phyloP scores from a whole-genome alignment of 2,888 invertebrate genomes.

The Macrosiphum euphorbiae region DNA sequence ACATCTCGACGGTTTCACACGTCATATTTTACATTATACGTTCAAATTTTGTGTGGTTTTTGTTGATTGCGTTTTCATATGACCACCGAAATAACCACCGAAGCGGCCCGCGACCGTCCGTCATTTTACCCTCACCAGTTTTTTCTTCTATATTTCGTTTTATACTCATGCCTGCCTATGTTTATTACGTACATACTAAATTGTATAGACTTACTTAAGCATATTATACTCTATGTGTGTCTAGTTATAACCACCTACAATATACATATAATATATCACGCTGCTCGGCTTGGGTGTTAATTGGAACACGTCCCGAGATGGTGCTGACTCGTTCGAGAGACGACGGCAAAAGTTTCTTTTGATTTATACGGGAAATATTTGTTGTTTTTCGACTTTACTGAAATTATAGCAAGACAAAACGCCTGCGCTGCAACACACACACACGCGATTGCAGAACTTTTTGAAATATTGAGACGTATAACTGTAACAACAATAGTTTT shows the following conservation, averaged over 20 bases:
- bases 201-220: not conserved
- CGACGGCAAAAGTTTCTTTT: not conserved
- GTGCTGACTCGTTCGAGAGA: not conserved
- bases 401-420: not conserved
- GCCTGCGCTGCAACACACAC: not conserved
- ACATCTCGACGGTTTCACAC: not conserved
- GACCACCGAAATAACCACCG: not conserved
- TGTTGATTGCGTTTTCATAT: not conserved
- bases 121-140: not conserved
- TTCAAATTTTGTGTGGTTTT: not conserved
- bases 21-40: not conserved
- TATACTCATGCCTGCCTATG: not conserved
- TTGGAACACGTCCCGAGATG: not conserved
- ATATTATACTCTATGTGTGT: not conserved
- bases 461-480: slow-evolving; percentile 34
- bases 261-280: not conserved
- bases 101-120: not conserved
- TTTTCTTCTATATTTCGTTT: not conserved
- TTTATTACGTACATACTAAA: not conserved
- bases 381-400: slow-evolving; percentile 6
- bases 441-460: not conserved
- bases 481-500: not conserved
- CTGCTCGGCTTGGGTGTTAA: not conserved
- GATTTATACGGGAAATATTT: not conserved
- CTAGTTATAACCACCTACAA: not conserved